A percentile compares a stretch with the other conserved stretches of the same genome.
Conservation (phyloP, 2,113 vertebrate species). For the Haemorhous mexicanus region DNA sequence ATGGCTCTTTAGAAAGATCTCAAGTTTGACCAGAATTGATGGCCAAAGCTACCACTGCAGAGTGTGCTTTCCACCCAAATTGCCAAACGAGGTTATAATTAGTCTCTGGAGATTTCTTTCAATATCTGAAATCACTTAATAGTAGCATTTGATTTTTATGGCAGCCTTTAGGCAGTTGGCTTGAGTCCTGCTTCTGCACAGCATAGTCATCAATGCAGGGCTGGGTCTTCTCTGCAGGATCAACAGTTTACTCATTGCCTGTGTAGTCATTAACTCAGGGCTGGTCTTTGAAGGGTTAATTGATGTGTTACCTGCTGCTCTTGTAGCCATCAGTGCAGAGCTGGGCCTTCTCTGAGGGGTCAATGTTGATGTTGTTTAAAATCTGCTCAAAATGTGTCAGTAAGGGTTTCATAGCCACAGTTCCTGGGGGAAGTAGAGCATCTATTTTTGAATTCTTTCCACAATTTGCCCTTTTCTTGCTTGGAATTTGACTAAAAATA, state of each 20-base stretch:
- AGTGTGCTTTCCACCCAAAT: not conserved
- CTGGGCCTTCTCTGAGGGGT: not conserved
- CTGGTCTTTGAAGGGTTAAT: not conserved
- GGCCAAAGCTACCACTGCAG: not conserved
- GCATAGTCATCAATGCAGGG: rapidly evolving
- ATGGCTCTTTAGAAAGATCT: not conserved
- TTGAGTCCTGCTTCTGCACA: not conserved
- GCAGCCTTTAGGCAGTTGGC: not conserved
- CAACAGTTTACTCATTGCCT: not conserved
- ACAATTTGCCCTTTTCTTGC: not conserved
- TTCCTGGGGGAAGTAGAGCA: not conserved
- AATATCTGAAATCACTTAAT: not conserved
- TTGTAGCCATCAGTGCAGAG: not conserved
- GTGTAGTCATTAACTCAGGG: too few relatives aligned
- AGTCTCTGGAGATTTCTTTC: not conserved
- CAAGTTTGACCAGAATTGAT: not conserved
- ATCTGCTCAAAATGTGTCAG: not conserved
- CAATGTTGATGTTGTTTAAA: not conserved
- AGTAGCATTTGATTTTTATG: not conserved
- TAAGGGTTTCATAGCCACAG: not conserved
- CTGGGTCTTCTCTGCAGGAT: not conserved
- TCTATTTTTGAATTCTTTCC: not conserved
- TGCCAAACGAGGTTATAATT: not conserved
- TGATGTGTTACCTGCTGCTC: not conserved
- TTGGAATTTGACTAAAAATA: not conserved